A percentile compares a stretch with the other conserved stretches of the same genome.
These are phyloP conservation scores for Rattus norvegicus DNA, from an alignment of 2,113 vertebrate genomes.

Conservation along the genomic window DNA sequence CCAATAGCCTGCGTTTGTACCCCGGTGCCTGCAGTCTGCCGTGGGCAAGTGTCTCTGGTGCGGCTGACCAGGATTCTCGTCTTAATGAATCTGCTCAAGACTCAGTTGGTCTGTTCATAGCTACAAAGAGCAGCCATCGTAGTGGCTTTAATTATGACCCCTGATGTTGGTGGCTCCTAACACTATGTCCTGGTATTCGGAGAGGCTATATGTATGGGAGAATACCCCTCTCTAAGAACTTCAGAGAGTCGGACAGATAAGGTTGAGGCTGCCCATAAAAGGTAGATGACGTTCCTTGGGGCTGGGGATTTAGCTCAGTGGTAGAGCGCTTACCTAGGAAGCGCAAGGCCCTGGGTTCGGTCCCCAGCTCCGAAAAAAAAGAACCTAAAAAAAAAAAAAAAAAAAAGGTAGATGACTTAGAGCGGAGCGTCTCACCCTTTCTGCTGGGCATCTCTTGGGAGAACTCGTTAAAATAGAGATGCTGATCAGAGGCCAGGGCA, in stretches of 20 bases:
- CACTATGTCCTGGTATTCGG: slow-evolving; percentile 1
- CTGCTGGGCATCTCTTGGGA: not conserved
- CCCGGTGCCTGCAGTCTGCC: not conserved
- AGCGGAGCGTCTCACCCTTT: not conserved
- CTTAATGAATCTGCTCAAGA: not conserved
- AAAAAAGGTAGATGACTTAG: not conserved
- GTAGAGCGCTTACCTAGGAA: too few species aligned
- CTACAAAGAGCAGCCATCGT: not conserved
- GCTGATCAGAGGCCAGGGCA: not conserved
- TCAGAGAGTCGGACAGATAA: not conserved
- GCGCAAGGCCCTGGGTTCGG: too few species aligned
- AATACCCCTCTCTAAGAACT: not conserved
- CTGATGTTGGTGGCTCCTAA: not conserved
- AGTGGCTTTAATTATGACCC: not conserved
- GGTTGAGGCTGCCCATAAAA: not conserved
- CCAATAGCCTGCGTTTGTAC: fast-evolving
- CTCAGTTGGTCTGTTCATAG: not conserved
- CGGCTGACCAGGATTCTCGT: not conserved
- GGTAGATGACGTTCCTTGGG: too few species aligned
- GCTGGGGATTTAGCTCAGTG: too few species aligned
- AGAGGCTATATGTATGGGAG: not conserved
- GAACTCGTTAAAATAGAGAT: not conserved
- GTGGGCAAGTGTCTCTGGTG: not conserved
- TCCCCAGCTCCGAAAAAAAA: too few species aligned
- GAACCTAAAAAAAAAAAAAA: too few species aligned